Conservation (phyloP, 2,888 invertebrate species). For the Aspidiotus destructor region DNA sequence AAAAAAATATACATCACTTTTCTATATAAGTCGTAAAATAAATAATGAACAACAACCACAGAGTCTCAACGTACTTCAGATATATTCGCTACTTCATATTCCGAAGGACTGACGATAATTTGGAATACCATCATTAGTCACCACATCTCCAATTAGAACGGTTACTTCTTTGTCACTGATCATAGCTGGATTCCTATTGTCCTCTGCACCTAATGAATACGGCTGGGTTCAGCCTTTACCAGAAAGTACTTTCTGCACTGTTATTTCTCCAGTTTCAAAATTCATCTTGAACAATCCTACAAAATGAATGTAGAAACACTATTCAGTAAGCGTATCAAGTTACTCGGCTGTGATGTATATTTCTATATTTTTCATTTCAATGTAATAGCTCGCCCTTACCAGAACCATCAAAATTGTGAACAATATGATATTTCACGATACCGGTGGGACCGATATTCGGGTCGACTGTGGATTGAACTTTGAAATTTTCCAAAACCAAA, state of each 20-base stretch:
- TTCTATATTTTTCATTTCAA: too few relatives aligned
- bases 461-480: constrained; percentile 60
- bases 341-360: too few relatives aligned
- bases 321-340: too few relatives aligned
- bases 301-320: constrained; percentile 30
- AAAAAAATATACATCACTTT: neutral
- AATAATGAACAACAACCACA: too few relatives aligned
- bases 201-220: constrained; percentile 59
- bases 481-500: constrained; percentile 64
- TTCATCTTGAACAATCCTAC: constrained; percentile 60
- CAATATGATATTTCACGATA: constrained; percentile 59
- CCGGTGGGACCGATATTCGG: constrained; percentile 66
- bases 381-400: constrained; percentile 46
- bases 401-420: constrained; percentile 62
- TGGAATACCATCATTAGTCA: constrained; percentile 70
- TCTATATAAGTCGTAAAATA: too few relatives aligned
- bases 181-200: constrained; percentile 54
- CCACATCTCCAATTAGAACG: constrained; percentile 66
- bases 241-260: constrained; percentile 55
- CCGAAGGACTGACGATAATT: constrained; percentile 59
- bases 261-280: constrained; percentile 55
- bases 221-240: constrained; percentile 67
- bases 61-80: constrained; percentile 52
- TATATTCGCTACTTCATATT: constrained; percentile 58
- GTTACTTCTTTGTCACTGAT: constrained; percentile 54